phyloP scores from a whole-genome alignment of 2,113 vertebrate species.

The Melanostigma gelatinosum region DNA sequence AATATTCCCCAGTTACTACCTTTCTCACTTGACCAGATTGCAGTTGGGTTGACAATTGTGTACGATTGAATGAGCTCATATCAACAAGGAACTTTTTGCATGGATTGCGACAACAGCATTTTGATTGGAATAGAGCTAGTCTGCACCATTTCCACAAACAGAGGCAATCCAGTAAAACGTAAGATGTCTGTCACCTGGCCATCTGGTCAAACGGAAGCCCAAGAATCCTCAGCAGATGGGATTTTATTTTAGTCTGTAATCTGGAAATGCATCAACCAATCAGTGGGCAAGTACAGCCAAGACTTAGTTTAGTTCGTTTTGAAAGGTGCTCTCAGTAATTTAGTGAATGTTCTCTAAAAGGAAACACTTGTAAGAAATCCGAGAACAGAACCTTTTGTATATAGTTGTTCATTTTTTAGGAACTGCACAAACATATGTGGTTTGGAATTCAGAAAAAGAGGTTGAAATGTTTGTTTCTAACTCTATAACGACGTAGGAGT shows the following conservation, averaged over 20 bases:
- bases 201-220: background rate
- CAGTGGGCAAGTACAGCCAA: background rate
- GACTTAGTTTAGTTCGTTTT: background rate
- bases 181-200: background rate
- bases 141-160: too few species aligned
- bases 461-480: conserved; percentile 83
- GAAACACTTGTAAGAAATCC: background rate
- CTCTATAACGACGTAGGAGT: conserved; percentile 51
- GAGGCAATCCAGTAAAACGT: too few species aligned
- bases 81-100: background rate
- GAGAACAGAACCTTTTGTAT: background rate
- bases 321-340: background rate
- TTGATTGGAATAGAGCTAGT: background rate
- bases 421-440: conserved; percentile 38
- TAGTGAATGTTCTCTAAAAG: conserved; percentile 29
- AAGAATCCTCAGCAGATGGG: background rate
- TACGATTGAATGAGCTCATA: too few species aligned
- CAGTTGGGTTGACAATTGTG: too few species aligned
- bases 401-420: conserved; percentile 2
- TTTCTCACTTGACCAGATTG: too few species aligned
- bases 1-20: too few species aligned
- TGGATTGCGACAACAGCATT: background rate
- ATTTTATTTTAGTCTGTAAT: background rate
- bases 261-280: background rate
- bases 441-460: conserved; percentile 73